These are phyloP conservation scores for Lamellibrachia satsuma DNA, from an alignment of 2,888 invertebrate species.

Conservation along the genomic window DNA sequence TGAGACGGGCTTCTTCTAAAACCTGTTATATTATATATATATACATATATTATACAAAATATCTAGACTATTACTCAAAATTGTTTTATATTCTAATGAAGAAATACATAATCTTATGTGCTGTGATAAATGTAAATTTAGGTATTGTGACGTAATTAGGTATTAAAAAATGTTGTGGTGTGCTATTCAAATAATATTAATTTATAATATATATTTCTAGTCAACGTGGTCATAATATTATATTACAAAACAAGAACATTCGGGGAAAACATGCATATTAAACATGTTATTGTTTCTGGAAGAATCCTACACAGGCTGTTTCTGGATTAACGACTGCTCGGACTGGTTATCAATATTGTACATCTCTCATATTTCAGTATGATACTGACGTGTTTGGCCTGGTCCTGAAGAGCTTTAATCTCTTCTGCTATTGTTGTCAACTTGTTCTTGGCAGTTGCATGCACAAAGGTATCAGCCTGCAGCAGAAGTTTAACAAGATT, in stretches of 20 bases:
- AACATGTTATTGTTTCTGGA: not conserved
- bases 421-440: slow-evolving; percentile 78
- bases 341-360: not conserved
- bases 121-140: not conserved
- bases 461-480: slow-evolving; percentile 73
- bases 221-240: too few species aligned
- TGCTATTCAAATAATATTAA: too few species aligned
- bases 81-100: not conserved
- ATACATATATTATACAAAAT: not conserved
- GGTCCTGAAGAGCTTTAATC: slow-evolving; percentile 75
- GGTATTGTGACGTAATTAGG: too few species aligned
- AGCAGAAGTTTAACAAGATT: not conserved
- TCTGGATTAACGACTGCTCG: too few species aligned
- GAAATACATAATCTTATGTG: not conserved
- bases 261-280: not conserved
- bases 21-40: slow-evolving; percentile 43
- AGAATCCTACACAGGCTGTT: not conserved
- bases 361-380: not conserved
- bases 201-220: too few species aligned
- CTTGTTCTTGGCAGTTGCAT: slow-evolving; percentile 73
- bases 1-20: slow-evolving; percentile 66
- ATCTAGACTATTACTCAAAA: not conserved
- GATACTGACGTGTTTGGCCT: slow-evolving; percentile 70
- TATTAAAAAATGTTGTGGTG: too few species aligned
- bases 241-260: not conserved